Conservation (phyloP, 1,140 invertebrate species). For the Conus betulinus region DNA sequence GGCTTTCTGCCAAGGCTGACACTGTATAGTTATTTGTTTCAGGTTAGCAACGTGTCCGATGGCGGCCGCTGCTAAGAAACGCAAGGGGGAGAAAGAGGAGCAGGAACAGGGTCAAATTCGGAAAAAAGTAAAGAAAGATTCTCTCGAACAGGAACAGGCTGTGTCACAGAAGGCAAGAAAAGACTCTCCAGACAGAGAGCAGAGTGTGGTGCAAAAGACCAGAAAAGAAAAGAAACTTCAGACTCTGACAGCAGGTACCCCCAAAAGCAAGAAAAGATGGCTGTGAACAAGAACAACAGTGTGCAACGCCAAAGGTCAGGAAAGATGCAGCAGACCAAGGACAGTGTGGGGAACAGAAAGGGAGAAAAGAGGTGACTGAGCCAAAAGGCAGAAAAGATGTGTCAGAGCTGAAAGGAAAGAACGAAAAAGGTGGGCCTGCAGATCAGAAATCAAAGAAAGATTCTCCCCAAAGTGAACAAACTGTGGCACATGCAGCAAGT, state of each 20-base stretch:
- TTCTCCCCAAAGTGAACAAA: background rate
- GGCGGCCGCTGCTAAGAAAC: constrained; percentile 60
- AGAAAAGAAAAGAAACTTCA: background rate
- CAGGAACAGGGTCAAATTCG: constrained; percentile 4
- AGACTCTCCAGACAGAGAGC: background rate
- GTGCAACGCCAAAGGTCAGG: background rate
- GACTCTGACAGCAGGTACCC: background rate
- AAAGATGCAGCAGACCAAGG: background rate
- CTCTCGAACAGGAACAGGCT: background rate
- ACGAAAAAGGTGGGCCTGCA: background rate
- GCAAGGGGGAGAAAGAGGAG: constrained; percentile 42
- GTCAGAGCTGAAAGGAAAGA: background rate
- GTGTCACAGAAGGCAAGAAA: background rate
- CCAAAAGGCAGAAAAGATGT: constrained; percentile 27
- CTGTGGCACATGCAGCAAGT: background rate
- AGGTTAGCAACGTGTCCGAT: constrained; percentile 65
- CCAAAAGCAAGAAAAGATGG: background rate
- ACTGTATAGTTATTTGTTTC: constrained; percentile 11
- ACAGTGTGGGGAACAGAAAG: background rate
- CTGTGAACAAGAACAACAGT: background rate
- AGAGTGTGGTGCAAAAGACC: background rate
- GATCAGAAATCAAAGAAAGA: background rate
- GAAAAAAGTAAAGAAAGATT: constrained; percentile 23
- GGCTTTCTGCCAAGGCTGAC: too few species aligned
- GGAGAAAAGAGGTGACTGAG: constrained; percentile 25